Conservation (phyloP, 2,888 invertebrate species). For the Adelognathus sp. region DNA sequence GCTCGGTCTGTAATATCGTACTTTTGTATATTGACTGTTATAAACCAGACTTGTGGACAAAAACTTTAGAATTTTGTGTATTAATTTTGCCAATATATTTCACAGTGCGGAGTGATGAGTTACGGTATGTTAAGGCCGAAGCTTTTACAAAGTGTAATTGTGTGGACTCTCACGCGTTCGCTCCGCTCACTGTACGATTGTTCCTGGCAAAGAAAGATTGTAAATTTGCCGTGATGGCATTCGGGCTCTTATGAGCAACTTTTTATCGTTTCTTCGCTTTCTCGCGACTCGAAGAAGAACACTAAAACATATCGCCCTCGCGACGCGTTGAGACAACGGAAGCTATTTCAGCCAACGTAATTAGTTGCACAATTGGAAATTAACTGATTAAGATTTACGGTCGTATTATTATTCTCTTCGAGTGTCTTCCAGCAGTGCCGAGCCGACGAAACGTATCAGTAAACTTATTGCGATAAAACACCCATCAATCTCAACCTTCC, state of each 20-base stretch:
- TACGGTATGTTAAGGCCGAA: not conserved
- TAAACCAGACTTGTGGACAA: too few relatives aligned
- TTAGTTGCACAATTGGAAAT: conserved; percentile 55
- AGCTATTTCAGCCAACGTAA: conserved; percentile 37
- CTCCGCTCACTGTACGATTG: not conserved
- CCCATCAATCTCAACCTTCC: not conserved
- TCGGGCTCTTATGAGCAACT: not conserved
- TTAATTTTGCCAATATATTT: too few relatives aligned
- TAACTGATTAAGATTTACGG: conserved; percentile 52
- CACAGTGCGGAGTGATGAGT: too few relatives aligned
- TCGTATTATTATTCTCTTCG: conserved; percentile 4
- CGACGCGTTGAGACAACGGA: conserved; percentile 36
- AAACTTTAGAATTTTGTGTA: too few relatives aligned
- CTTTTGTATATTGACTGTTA: too few relatives aligned
- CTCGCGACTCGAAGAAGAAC: not conserved
- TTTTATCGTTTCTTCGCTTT: conserved; percentile 5
- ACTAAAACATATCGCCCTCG: conserved; percentile 18
- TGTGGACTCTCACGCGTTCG: not conserved
- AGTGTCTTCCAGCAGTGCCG: not conserved
- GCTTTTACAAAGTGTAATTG: not conserved
- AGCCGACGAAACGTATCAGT: not conserved
- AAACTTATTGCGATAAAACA: not conserved
- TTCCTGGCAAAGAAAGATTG: not conserved
- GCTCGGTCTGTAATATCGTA: too few relatives aligned
- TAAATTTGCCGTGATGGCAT: conserved; percentile 13